Evolutionary conservation across 2,113 vertebrate genomes (phyloP).

Genomic region (Oncorhynchus clarkii): DNA sequence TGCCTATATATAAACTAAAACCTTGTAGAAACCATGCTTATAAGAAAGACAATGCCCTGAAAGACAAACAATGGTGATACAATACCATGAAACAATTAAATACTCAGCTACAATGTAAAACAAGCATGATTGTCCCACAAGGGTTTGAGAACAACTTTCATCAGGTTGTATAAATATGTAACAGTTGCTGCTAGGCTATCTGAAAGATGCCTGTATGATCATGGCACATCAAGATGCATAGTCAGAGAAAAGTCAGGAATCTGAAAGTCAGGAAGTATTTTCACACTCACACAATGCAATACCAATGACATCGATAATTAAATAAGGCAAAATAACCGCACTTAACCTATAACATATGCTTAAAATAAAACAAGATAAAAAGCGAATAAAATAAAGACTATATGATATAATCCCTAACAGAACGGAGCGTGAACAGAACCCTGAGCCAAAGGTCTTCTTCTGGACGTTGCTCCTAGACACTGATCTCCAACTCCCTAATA

Average conservation of each 20-base stretch:
- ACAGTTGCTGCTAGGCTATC: neutral
- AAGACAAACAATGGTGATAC: neutral
- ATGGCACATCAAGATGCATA: too few species aligned
- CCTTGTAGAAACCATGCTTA: neutral
- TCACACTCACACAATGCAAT: neutral
- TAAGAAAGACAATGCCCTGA: conserved; percentile 8
- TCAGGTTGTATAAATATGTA: neutral
- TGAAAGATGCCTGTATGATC: too few species aligned
- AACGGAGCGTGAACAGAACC: neutral
- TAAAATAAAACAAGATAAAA: neutral
- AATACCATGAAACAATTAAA: conserved; percentile 22
- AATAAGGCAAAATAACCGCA: neutral
- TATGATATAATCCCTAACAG: neutral
- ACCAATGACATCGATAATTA: neutral
- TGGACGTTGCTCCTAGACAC: too few species aligned
- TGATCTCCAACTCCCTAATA: too few species aligned
- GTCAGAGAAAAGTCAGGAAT: too few species aligned
- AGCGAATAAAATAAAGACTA: neutral
- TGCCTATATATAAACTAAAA: neutral
- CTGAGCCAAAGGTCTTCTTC: neutral
- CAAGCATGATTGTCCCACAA: neutral
- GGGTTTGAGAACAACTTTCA: neutral
- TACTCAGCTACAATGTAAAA: conserved; percentile 13
- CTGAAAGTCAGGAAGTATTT: too few species aligned
- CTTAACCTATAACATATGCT: neutral